phyloP scores from a whole-genome alignment of 2,888 invertebrate genomes.

The Baccha elongata region DNA sequence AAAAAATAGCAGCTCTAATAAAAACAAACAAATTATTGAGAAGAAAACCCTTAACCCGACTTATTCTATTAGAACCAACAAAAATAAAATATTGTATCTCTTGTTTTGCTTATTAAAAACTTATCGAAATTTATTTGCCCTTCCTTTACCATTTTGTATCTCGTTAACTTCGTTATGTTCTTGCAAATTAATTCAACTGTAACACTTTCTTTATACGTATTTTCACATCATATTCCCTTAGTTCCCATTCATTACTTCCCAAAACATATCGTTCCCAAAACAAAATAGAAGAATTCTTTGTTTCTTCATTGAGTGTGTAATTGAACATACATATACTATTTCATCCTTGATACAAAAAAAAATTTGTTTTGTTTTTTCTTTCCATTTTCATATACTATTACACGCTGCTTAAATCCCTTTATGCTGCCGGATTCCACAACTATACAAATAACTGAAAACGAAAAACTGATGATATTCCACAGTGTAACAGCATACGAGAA shows the following conservation, averaged over 20 bases:
- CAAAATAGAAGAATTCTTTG: conserved; percentile 10
- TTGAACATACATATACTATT: conserved; percentile 12
- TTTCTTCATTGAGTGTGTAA: conserved; percentile 26
- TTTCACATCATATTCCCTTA: conserved; percentile 8
- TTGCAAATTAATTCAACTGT: not conserved
- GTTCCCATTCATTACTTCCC: conserved; percentile 20
- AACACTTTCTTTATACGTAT: not conserved
- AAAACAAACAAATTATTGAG: too few species aligned
- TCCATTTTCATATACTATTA: conserved; percentile 54
- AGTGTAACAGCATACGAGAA: conserved; percentile 81
- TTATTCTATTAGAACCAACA: too few species aligned
- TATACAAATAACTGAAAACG: conserved; percentile 17
- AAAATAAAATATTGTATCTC: too few species aligned
- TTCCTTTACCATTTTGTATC: too few species aligned
- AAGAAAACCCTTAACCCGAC: too few species aligned
- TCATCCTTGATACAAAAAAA: not conserved
- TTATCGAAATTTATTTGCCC: too few species aligned
- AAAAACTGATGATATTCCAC: conserved; percentile 47
- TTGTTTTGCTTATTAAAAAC: too few species aligned
- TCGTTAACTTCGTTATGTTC: not conserved
- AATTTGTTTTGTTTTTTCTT: conserved; percentile 1
- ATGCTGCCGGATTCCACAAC: conserved; percentile 25
- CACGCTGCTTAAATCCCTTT: conserved; percentile 32
- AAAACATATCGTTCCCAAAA: not conserved
- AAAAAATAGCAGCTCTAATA: too few species aligned